phyloP scores from a whole-genome alignment of 2,888 invertebrate species.

The Linnaemya vulpina region DNA sequence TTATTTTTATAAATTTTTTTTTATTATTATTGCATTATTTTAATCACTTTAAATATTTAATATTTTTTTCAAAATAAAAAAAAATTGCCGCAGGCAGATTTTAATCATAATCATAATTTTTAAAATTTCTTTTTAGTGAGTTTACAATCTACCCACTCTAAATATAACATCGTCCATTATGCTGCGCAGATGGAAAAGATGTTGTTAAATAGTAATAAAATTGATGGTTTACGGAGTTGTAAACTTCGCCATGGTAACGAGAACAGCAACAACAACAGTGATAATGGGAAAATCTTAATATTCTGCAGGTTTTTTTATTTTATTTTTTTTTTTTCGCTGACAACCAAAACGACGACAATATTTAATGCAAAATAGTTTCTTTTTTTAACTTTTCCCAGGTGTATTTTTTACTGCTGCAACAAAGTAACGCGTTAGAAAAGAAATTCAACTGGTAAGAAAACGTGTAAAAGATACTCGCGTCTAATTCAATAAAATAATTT shows the following conservation, averaged over 20 bases:
- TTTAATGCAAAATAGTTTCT: conserved; percentile 13
- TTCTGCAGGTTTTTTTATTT: too few relatives aligned
- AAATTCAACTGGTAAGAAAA: conserved; percentile 6
- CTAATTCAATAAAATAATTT: conserved; percentile 10
- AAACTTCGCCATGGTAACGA: conserved; percentile 18
- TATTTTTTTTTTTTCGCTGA: conserved; percentile 38
- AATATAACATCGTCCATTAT: conserved; percentile 10
- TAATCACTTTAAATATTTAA: too few relatives aligned
- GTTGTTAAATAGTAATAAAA: conserved; percentile 64
- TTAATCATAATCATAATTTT: too few relatives aligned
- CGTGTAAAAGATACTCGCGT: background rate
- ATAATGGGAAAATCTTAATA: conserved; percentile 8
- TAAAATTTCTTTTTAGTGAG: background rate
- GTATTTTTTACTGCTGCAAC: conserved; percentile 24
- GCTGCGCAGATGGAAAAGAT: conserved; percentile 44
- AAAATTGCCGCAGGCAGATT: background rate
- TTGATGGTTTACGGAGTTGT: conserved; percentile 58
- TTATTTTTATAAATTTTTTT: too few relatives aligned
- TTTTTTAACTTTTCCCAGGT: conserved; percentile 8
- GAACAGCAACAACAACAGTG: conserved; percentile 6
- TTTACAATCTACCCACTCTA: background rate
- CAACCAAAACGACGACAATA: conserved; percentile 36
- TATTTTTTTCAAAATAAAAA: too few relatives aligned
- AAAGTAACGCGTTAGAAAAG: conserved; percentile 27
- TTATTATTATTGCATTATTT: too few relatives aligned